Evolutionary conservation across 2,113 vertebrate species (phyloP), one percentile per base, ranked within the genome.

Genomic region (Pollimyrus isidori): DNA sequence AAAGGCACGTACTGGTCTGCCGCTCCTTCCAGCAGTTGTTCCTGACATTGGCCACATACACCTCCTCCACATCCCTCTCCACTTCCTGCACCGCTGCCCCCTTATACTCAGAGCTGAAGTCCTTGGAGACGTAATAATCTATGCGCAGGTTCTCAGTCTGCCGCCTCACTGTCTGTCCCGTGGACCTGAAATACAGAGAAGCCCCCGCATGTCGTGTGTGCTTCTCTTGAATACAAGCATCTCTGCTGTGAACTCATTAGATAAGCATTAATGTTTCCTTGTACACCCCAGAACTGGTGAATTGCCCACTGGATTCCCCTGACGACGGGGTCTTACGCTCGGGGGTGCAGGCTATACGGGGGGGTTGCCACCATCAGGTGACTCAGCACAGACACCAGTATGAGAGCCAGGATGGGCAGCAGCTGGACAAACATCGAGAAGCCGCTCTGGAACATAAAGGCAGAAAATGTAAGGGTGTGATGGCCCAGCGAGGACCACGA

Each of bases 1-100:
- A 45, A 30, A 23, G 6, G 45, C 87, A 95, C 98, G 96, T 95
- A 99, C 98, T 99, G 92, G 99, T 98, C 91, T 99, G 98, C 91
- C 97, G 97, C 93, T 99, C 98, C 90, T 98, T 98, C 98, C 98
- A 99, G 92, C 98, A 99, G 92, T 99, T 99, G 95, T 99, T 99
- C 93, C 98, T 96, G 91, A 99, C 96, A 90, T 97, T 99, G 89
- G 97, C 97, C 91, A 99, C 97, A 88, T 98, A 99, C 94, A 99
- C 98, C 91, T 99, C 98, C 95, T 99, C 98, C 91, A 99, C 98
- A 3, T 94, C 98, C 93, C 97, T 97, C 93, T 99, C 98, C 89
- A 99, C 91, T 89, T 96, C 97, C 93, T 97, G 97, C 92, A 99
- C 92, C 50, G 96, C 95, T 45, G 93, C 94, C 92, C 97, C 98